phyloP scores from a whole-genome alignment of 2,888 invertebrate genomes.

The Apeira syringaria region DNA sequence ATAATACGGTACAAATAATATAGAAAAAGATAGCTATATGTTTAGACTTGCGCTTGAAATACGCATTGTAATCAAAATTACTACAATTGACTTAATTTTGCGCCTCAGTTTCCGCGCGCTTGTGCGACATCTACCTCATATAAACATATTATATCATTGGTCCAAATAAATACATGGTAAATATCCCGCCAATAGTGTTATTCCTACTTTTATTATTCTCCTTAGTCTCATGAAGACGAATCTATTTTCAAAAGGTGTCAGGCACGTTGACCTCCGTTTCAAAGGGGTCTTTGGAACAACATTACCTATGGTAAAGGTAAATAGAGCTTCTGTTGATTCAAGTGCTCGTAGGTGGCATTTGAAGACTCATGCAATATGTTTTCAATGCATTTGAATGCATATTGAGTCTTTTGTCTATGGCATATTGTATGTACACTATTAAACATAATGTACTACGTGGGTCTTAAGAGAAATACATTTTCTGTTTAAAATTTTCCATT shows the following conservation, averaged over 20 bases:
- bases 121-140: too few species aligned
- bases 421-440: neutral
- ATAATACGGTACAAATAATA: too few species aligned
- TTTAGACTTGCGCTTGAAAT: too few species aligned
- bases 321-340: conserved; percentile 64
- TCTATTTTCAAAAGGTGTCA: conserved; percentile 48
- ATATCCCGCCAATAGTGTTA: too few species aligned
- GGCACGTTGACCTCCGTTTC: conserved; percentile 60
- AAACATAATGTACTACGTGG: neutral
- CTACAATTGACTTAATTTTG: too few species aligned
- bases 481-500: neutral
- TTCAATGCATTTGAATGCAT: conserved; percentile 37
- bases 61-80: too few species aligned
- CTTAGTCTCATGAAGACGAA: too few species aligned
- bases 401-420: neutral
- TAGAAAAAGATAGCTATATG: too few species aligned
- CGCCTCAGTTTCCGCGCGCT: too few species aligned
- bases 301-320: conserved; percentile 63
- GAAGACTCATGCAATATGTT: conserved; percentile 46
- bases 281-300: conserved; percentile 65
- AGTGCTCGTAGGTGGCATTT: conserved; percentile 65
- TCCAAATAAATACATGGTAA: too few species aligned
- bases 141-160: too few species aligned
- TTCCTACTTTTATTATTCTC: too few species aligned
- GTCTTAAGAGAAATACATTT: neutral